Percentiles rank a stretch among this genome's conserved stretches.
phyloP scores from a whole-genome alignment of 2,797 vertebrate genomes.

The Mormyrus proboscirostris region DNA sequence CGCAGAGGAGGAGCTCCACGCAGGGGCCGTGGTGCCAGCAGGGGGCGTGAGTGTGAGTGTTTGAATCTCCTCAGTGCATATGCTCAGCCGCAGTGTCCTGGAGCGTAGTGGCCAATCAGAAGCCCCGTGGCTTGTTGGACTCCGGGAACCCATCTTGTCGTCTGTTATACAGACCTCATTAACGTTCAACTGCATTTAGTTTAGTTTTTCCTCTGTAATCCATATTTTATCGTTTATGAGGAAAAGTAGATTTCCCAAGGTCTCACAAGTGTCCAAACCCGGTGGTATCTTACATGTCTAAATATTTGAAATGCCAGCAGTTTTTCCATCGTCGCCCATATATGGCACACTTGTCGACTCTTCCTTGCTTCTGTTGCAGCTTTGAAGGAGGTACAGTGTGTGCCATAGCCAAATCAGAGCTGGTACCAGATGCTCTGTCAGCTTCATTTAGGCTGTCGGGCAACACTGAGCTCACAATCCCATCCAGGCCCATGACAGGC shows the following conservation, averaged over 20 bases:
- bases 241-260: background rate
- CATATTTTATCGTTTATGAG: background rate
- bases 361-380: slow-evolving; percentile 22
- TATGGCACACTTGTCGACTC: slow-evolving; percentile 16
- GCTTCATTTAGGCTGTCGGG: slow-evolving; percentile 20
- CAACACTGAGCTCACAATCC: slow-evolving; percentile 31
- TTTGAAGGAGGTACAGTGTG: slow-evolving; percentile 26
- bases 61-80: background rate
- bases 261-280: background rate
- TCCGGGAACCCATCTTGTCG: background rate
- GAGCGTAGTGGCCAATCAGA: background rate
- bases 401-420: slow-evolving; percentile 26
- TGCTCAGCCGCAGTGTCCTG: background rate
- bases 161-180: background rate
- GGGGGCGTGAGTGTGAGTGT: slow-evolving; percentile 88
- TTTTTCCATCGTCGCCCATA: background rate
- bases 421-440: slow-evolving; percentile 31
- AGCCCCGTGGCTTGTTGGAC: background rate
- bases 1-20: slow-evolving; percentile 80
- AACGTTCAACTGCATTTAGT: background rate
- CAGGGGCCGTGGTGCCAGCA: slow-evolving; percentile 80
- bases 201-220: background rate
- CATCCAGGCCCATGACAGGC: background rate
- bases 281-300: background rate
- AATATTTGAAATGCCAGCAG: background rate